A percentile compares a stretch with the other conserved stretches of the same genome.
Conservation (phyloP, 1,140 invertebrate genomes). For the Pemphigus obesinymphae region DNA sequence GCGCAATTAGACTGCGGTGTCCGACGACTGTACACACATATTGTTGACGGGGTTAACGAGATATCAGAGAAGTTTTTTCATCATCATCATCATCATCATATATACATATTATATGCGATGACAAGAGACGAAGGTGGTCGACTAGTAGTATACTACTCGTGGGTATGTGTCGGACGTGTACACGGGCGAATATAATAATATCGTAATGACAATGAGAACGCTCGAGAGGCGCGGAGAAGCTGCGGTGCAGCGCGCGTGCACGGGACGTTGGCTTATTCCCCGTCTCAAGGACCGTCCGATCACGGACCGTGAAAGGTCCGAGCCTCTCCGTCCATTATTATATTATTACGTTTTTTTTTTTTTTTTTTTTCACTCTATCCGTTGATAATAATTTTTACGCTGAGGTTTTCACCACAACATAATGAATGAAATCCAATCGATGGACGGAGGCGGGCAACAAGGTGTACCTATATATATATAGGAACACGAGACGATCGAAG, state of each 20-base stretch:
- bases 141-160: too few relatives aligned
- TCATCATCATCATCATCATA: neutral
- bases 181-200: slow-evolving; percentile 1
- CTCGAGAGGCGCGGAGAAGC: neutral
- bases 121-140: neutral
- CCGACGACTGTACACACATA: neutral
- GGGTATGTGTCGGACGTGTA: too few relatives aligned
- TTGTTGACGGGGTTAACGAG: slow-evolving; percentile 23
- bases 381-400: slow-evolving; percentile 24
- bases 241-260: neutral
- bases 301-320: slow-evolving; percentile 29
- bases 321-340: neutral
- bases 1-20: slow-evolving; percentile 14
- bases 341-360: neutral
- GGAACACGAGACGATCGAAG: neutral
- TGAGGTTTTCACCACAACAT: neutral
- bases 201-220: neutral
- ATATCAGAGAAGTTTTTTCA: slow-evolving; percentile 12
- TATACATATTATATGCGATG: neutral
- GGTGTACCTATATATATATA: neutral
- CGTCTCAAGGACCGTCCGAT: slow-evolving; percentile 31
- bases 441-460: neutral
- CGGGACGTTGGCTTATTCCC: slow-evolving; percentile 26
- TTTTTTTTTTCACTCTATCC: neutral
- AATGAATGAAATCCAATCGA: slow-evolving; percentile 21